These are phyloP conservation scores for Zaprionus tsacasi DNA, from an alignment of 1,140 invertebrate genomes.

Conservation along the genomic window DNA sequence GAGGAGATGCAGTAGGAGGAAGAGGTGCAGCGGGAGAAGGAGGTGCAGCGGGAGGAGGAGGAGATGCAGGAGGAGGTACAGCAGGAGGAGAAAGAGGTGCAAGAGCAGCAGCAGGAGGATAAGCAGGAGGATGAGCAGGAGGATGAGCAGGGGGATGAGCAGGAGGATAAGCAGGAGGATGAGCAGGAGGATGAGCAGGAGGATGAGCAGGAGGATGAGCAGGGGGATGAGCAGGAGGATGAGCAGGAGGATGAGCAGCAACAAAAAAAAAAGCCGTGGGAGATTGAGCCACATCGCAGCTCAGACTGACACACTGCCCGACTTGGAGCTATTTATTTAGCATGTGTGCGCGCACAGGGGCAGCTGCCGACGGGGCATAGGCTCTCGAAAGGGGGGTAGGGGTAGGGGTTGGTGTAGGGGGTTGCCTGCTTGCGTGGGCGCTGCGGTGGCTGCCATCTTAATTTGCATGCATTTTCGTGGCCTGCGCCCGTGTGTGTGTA, in stretches of 20 bases:
- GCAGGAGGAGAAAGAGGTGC: too few relatives aligned
- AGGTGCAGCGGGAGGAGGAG: too few relatives aligned
- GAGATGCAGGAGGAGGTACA: too few relatives aligned
- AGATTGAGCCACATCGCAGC: background rate
- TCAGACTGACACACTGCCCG: conserved; percentile 51
- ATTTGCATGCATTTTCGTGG: conserved; percentile 59
- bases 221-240: background rate
- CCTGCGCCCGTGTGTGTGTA: background rate
- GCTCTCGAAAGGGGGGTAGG: background rate
- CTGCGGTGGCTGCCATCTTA: conserved; percentile 56
- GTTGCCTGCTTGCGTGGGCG: conserved; percentile 13
- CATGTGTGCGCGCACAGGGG: background rate
- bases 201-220: too few relatives aligned
- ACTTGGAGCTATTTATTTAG: conserved; percentile 27
- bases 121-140: too few relatives aligned
- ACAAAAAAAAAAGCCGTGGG: background rate
- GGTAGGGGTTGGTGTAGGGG: background rate
- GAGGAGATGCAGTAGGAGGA: too few relatives aligned
- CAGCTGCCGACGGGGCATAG: background rate
- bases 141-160: background rate
- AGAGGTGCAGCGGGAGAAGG: too few relatives aligned
- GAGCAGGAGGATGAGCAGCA: background rate
- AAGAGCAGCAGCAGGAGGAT: too few relatives aligned
- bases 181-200: background rate
- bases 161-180: background rate